Base-by-base conservation (phyloP, 2,888 invertebrate species). In the Parnassius mnemosyne region DNA sequence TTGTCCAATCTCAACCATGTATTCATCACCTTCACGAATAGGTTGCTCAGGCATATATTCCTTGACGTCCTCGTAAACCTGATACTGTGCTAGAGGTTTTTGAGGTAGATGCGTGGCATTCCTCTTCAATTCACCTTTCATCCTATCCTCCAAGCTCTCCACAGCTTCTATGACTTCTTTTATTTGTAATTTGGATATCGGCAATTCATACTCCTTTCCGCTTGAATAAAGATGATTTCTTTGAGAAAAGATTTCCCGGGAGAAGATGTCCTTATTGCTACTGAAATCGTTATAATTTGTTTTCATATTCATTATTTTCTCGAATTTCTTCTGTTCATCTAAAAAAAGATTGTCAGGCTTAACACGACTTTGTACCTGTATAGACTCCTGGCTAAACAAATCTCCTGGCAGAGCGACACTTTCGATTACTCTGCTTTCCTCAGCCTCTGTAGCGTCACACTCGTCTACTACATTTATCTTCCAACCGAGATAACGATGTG, bases 401-500 rank as follows among this genome's bases (percentile, higher is more conserved):
- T 89, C 85, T 57, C 81, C 79, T 12, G 87, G 84, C 3, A 85
- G 83, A 1, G 83, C 77, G 3, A 89, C 73, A 7, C 81, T 81
- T 68, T 93, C 87, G 5, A 89, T 84, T 69, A 89, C 82, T 12
- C 86, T 89, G 71, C 91, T 92, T 58, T 93, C 92, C 74, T 93
- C 93, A 25, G 92, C 93, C 53, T 92, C 92, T 1, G 84, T 79
- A 63, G 80, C 83, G 69, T 96, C 96, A 77, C 97, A 97, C 53
- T 93, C 92, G 81, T 98, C 97, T 68, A 95, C 92, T 1, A 99
- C 97, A 83, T 97, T 95, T 74, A 99, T 98, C 89, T 97, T 97
- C 97, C 98, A 98, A 56, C 98, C 98, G 76, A 98, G 94, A 81
- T 98, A 95, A 67, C 97, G 96, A 84, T 98, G 97, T 5, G 97